These are phyloP conservation scores for Marmota monax DNA, from an alignment of 2,113 vertebrate species.

Conservation along the genomic window DNA sequence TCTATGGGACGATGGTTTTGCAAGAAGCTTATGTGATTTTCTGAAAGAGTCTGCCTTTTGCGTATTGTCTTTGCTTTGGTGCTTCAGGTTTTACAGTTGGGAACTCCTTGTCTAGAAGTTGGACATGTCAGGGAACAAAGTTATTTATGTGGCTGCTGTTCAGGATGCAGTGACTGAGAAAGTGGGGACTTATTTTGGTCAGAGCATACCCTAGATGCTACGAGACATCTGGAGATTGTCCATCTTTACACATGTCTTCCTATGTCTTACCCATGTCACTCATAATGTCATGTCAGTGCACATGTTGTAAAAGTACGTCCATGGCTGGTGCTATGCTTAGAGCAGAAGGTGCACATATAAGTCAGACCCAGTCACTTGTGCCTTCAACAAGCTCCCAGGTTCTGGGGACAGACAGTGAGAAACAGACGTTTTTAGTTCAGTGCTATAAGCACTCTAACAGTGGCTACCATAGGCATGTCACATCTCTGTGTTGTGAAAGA, in stretches of 20 bases:
- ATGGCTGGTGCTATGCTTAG: rapidly evolving
- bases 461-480: rapidly evolving
- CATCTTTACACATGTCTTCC: neutral
- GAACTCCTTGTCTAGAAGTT: neutral
- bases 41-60: neutral
- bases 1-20: neutral
- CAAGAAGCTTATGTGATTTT: neutral
- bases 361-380: neutral
- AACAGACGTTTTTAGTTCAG: neutral
- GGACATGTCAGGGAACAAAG: neutral
- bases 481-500: rapidly evolving
- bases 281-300: rapidly evolving
- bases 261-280: rapidly evolving
- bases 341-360: neutral
- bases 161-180: neutral
- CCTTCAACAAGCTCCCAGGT: neutral
- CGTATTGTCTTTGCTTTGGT: neutral
- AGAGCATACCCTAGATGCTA: neutral
- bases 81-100: neutral
- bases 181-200: neutral
- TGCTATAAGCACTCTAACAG: rapidly evolving
- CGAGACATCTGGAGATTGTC: neutral
- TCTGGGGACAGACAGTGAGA: rapidly evolving
- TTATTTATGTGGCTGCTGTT: rapidly evolving
- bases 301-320: too few relatives aligned